These are phyloP conservation scores for Oreochromis spilurus DNA, from an alignment of 2,113 vertebrate species.

Conservation along the genomic window DNA sequence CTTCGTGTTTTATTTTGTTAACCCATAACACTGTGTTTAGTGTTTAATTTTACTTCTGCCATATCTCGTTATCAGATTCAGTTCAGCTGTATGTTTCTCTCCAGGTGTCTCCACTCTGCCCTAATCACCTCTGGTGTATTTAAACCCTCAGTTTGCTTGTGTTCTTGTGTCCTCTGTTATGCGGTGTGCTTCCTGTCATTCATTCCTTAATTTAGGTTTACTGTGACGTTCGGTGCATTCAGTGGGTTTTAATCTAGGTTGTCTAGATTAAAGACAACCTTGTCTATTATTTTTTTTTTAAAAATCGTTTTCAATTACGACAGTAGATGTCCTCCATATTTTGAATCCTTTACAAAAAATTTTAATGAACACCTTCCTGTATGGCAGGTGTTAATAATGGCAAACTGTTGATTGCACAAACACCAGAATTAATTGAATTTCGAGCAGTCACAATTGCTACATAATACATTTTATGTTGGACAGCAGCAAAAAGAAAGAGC, in stretches of 20 bases:
- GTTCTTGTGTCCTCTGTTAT: not conserved
- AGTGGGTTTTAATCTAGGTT: not conserved
- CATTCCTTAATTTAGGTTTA: fast-evolving
- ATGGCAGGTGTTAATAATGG: not conserved
- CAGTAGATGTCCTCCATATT: not conserved
- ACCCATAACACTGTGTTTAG: not conserved
- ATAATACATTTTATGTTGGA: not conserved
- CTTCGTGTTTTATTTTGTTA: not conserved
- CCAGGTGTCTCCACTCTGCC: not conserved
- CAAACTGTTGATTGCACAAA: not conserved
- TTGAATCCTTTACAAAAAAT: not conserved
- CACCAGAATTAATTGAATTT: not conserved
- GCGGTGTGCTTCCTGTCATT: not conserved
- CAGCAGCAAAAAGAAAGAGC: not conserved
- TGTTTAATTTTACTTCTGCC: not conserved
- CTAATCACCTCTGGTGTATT: not conserved
- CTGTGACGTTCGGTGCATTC: not conserved
- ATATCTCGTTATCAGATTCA: not conserved
- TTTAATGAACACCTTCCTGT: not conserved
- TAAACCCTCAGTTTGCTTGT: not conserved
- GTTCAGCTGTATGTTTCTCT: not conserved
- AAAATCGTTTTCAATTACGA: not conserved
- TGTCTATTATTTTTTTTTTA: not conserved
- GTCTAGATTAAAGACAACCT: too few species aligned
- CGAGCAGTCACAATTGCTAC: fast-evolving